Evolutionary conservation across 1,140 invertebrate species (phyloP).

Genomic region (Magallana angulata): DNA sequence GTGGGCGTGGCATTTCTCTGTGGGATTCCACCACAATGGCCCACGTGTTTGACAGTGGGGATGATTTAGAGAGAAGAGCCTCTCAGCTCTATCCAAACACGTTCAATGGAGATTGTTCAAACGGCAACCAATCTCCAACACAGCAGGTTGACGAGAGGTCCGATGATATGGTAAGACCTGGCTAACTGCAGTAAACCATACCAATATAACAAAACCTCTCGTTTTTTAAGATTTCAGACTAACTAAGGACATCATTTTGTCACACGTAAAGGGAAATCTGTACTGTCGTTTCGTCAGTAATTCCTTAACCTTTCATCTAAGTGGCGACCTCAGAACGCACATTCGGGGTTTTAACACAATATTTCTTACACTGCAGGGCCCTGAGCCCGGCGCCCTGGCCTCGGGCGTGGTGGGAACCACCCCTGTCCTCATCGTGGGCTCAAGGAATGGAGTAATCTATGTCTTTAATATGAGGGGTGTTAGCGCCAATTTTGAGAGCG

Average conservation of each 20-base stretch:
- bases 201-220: not conserved
- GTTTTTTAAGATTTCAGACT: not conserved
- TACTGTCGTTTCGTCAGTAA: too few relatives aligned
- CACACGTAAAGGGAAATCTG: not conserved
- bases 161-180: constrained; percentile 40
- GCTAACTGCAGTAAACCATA: not conserved
- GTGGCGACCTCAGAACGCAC: too few relatives aligned
- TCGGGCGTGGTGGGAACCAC: not conserved
- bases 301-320: too few relatives aligned
- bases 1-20: constrained; percentile 46
- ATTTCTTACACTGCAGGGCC: constrained; percentile 31
- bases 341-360: not conserved
- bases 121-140: constrained; percentile 3
- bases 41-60: constrained; percentile 46
- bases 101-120: constrained; percentile 51
- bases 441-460: constrained; percentile 39
- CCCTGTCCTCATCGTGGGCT: constrained; percentile 32
- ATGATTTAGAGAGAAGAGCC: constrained; percentile 38
- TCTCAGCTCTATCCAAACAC: not conserved
- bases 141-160: constrained; percentile 36
- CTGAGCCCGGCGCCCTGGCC: constrained; percentile 41
- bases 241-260: not conserved
- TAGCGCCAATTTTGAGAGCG: constrained; percentile 36
- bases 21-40: constrained; percentile 39
- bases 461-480: constrained; percentile 38